Evolutionary conservation across 2,797 vertebrate species (phyloP), one percentile per base, ranked within the genome.

Genomic region (Carapus acus): DNA sequence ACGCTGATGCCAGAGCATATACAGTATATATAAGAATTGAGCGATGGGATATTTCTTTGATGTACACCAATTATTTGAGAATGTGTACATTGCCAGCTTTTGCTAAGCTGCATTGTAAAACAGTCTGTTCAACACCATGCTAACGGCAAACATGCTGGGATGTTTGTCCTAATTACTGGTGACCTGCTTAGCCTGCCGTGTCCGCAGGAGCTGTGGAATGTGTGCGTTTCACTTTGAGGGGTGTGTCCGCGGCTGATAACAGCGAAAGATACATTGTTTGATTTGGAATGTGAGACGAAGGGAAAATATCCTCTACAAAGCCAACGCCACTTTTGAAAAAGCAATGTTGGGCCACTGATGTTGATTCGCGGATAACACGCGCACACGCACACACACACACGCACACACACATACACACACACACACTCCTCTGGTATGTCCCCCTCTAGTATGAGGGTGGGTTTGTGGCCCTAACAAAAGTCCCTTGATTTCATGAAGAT

Each of bases 201-300:
- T 38, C 58, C 62, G 54, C 34, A 46, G 34, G 34, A 37, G 47
- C 70, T 47, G 51, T 19, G 42, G 75, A 65, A 62, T 70, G 69
- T 33, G 0, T 1, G 22, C 69, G 74, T 81, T 78, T 79, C 80
- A 72, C 66, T 71, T 65, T 54, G 58, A 74, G 45, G 75, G 76
- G 76, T 53, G 79, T 76, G 84, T 65, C 74, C 16, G 49, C 43
- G 27, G 22, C 63, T 55, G 78, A 85, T 78, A 81, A 80, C 69
- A 43, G 20, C 13, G 31, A 67, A 57, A 67, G 76, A 81, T 68
- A 81, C 48, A 57, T 58, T 62, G 62, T 75, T 78, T 71, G 56
- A 73, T 71, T 50, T 64, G 44, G 45, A 64, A 8, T 13, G 1
- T 17, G 41, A 61, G 14, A 46, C 12, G 1, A 49, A 24, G 19